Evolutionary conservation across 2,113 vertebrate genomes (phyloP), one percentile per base, ranked within the genome.

Genomic region (Calidris pugnax): DNA sequence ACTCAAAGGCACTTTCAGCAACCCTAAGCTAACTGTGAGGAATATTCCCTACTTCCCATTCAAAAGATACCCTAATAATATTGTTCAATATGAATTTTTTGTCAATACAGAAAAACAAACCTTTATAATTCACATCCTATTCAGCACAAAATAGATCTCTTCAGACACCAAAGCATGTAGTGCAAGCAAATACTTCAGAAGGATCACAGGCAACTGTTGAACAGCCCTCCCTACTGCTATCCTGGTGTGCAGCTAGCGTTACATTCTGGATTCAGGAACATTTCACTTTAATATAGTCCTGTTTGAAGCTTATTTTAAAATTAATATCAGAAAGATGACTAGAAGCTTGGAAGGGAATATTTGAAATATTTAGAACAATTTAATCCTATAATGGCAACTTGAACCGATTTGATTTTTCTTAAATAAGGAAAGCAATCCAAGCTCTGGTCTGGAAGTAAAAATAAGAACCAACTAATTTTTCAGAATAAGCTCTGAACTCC

Each of bases 211-310:
- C 22, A 72, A 59, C 10, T 47, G 19, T 27, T 62, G 37, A 86
- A 45, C 7, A 20, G 33, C 12, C 6, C 20, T 76, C 39, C 18
- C n/a, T 27, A 32, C 8, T 28, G 26, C 30, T 55, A 68, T 14
- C 6, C n/a, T 5, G 2, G 17, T 2, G 0, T 19, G 17, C n/a
- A 79, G 10, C 8, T 62, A 39, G 33, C 37, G 45, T 35, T 73
- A 67, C 6, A 30, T 32, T 57, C 10, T 21, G 28, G 27, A 91
- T 59, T 75, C 37, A 81, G 26, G 12, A 86, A 79, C 16, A 50
- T 32, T 50, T 55, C 48, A 8, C 5, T 73, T 81, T 51, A 50
- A 3, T 41, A 59, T 3, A 71, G 50, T 28, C 41, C 32, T 62
- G 13, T 28, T 68, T 43, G 13, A 60, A 90, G 67, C 2, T 62